Evolutionary conservation across 2,113 vertebrate genomes (phyloP), one percentile per base, ranked within the genome.

Genomic region (Trematomus loennbergii): DNA sequence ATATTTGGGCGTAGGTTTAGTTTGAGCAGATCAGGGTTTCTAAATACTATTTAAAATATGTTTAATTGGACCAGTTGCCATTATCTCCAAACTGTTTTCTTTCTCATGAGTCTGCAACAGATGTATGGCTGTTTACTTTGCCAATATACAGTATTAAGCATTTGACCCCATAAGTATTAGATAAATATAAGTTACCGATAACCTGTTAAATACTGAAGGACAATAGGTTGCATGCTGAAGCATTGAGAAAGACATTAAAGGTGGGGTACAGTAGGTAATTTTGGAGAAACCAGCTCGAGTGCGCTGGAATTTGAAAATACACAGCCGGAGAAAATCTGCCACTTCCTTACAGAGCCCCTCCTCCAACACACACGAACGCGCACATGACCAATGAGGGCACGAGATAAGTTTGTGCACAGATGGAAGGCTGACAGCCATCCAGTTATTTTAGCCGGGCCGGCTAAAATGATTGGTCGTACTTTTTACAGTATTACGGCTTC

Each of bases 101-200:
- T 61, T 61, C 17, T 67, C 1, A 17, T 49, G 33, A 18, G 1
- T 49, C 16, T 33, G 8, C 20, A 15, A 25, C 1, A 13, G 43
- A 62, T 40, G 43, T 57, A 16, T 77, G 40, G 16, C 15, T 33
- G 5, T 70, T 17, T 20, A 48, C 29, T 29, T 29, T 29, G 29
- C 29, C 29, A 29, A 29, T 29, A 29, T 29, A 29, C 29, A 29
- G 29, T 29, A 29, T 29, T 29, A 29, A 53, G 2, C 17, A 45
- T 11, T 54, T 48, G 17, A 54, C 15, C n/a, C 1, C 9, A 33
- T 12, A 20, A 67, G 53, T 45, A 45, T 40, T 40, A 17, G 18
- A 61, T 62, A 53, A 9, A 61, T 61, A 72, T 40, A 36, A 40
- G 57, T 50, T 52, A 18, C 13, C n/a, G 53, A 40, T 70, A 60